A percentile compares a stretch with the other conserved stretches of the same genome.
Evolutionary conservation across 2,113 vertebrate species (phyloP).

Genomic region (Myodes glareolus): DNA sequence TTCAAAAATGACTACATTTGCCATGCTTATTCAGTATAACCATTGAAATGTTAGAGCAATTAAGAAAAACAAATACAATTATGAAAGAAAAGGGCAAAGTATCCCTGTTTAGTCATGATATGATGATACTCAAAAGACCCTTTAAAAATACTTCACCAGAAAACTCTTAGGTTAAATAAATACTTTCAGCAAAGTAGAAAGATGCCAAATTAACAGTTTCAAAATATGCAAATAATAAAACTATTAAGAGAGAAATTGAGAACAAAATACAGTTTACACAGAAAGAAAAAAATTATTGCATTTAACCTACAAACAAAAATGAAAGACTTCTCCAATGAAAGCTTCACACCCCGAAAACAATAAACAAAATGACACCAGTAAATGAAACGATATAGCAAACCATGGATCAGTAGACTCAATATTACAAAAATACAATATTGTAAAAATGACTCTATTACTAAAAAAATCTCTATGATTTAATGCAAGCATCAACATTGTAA

Average conservation of each 20-base stretch:
- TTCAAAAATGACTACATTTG: background rate
- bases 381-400: background rate
- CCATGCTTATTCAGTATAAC: background rate
- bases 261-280: background rate
- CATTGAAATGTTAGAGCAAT: background rate
- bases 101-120: too few relatives aligned
- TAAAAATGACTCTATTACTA: background rate
- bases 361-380: background rate
- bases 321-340: background rate
- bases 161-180: background rate
- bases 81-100: background rate
- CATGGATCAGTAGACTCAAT: background rate
- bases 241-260: background rate
- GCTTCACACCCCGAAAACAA: too few relatives aligned
- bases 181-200: background rate
- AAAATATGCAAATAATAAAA: background rate
- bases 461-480: background rate
- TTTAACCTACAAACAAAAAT: background rate
- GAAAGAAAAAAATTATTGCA: background rate
- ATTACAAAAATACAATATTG: background rate
- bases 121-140: background rate
- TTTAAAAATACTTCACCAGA: background rate
- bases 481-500: background rate
- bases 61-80: background rate
- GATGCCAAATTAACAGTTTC: background rate